These are phyloP conservation scores for Leucopsar rothschildi DNA, from an alignment of 2,113 vertebrate species.

Conservation along the genomic window DNA sequence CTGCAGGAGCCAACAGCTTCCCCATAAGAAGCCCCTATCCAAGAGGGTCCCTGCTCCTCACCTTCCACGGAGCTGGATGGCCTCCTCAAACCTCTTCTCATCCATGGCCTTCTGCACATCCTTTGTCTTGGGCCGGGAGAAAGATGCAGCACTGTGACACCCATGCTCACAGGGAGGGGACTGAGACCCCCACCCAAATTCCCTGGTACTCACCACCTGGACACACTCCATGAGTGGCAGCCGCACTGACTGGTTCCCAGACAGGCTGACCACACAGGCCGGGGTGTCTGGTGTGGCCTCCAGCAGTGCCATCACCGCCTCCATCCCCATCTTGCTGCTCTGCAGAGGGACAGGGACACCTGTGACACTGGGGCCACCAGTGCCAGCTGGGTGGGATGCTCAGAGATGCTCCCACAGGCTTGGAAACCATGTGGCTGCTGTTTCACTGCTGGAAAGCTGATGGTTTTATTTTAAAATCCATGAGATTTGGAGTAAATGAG, in stretches of 20 bases:
- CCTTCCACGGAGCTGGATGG: conserved; percentile 91
- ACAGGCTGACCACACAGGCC: conserved; percentile 90
- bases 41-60: neutral
- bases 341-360: conserved; percentile 42
- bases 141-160: neutral
- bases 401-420: neutral
- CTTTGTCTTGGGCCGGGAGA: conserved; percentile 69
- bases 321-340: conserved; percentile 94
- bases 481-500: neutral
- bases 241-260: conserved; percentile 87
- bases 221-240: conserved; percentile 95
- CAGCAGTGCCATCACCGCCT: conserved; percentile 89
- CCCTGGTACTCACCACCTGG: conserved; percentile 81
- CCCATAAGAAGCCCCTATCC: neutral
- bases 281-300: conserved; percentile 87
- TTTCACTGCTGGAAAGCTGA: neutral
- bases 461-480: neutral
- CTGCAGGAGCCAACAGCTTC: neutral
- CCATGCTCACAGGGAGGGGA: rapidly evolving
- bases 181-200: neutral
- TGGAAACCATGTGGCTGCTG: rapidly evolving
- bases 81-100: conserved; percentile 88
- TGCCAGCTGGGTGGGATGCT: neutral
- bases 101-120: conserved; percentile 94
- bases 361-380: neutral